A percentile compares a stretch with the other conserved stretches of the same genome.
Evolutionary conservation across 2,113 vertebrate genomes (phyloP).

Genomic region (Sporophila hypoxantha): DNA sequence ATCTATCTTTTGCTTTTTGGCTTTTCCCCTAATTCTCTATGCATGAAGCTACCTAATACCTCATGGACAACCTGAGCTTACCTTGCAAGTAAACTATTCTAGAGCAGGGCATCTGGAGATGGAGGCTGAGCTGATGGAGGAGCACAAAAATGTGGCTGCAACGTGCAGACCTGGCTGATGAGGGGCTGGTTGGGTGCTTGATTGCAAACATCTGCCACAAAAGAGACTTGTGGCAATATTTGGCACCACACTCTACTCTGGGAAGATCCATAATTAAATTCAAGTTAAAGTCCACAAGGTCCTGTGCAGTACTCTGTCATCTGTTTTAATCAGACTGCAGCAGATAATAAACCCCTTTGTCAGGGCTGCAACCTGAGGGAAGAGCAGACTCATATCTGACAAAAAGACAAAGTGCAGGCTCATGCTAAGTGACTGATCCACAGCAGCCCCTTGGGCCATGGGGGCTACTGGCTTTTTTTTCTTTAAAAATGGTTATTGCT

Average conservation of each 20-base stretch:
- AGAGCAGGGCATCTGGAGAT: not conserved
- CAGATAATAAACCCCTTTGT: not conserved
- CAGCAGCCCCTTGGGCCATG: not conserved
- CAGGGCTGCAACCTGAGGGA: not conserved
- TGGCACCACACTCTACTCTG: not conserved
- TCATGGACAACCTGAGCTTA: not conserved
- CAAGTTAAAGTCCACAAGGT: not conserved
- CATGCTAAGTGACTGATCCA: not conserved
- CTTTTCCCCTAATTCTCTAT: not conserved
- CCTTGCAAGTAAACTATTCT: not conserved
- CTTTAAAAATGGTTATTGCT: not conserved
- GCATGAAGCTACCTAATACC: not conserved
- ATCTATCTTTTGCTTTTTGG: not conserved
- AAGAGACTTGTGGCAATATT: not conserved
- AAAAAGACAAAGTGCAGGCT: not conserved
- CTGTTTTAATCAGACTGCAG: not conserved
- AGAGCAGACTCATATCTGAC: not conserved
- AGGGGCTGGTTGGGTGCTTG: not conserved
- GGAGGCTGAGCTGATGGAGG: not conserved
- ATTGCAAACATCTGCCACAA: not conserved
- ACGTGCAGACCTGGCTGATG: not conserved
- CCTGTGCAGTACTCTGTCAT: not conserved
- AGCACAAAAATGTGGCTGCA: not conserved
- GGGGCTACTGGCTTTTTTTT: not conserved
- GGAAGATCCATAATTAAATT: not conserved